phyloP scores from a whole-genome alignment of 2,888 invertebrate genomes.

The Acanthacorydalis orientalis region DNA sequence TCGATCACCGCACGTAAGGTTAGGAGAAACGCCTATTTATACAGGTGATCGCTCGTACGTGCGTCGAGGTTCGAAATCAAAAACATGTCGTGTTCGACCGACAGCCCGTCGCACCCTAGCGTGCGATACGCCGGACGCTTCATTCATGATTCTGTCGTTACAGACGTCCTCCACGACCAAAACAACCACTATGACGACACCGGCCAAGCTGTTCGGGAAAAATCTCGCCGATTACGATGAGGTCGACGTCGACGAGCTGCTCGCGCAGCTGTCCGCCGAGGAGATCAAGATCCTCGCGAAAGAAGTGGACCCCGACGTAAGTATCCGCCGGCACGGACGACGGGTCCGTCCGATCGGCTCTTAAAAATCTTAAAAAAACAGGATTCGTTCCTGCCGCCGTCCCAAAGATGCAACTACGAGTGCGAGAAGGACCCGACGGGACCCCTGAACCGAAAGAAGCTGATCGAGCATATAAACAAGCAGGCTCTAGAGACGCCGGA shows the following conservation, averaged over 20 bases:
- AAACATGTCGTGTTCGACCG: too few species aligned
- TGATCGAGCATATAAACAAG: slow-evolving; percentile 93
- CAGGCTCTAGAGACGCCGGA: slow-evolving; percentile 97
- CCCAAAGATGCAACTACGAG: slow-evolving; percentile 89
- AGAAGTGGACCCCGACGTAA: slow-evolving; percentile 99
- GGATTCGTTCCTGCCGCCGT: slow-evolving; percentile 94
- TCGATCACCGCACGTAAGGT: too few species aligned
- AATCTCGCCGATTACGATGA: slow-evolving; percentile 84
- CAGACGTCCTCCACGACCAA: slow-evolving; percentile 82
- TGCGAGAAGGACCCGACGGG: slow-evolving; percentile 93
- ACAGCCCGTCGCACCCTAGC: too few species aligned
- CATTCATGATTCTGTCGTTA: slow-evolving; percentile 23
- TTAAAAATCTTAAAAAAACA: too few species aligned
- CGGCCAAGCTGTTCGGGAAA: slow-evolving; percentile 78
- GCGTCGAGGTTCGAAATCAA: too few species aligned
- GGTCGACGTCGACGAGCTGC: slow-evolving; percentile 87
- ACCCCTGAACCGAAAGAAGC: slow-evolving; percentile 83
- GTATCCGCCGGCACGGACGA: slow-evolving; percentile 26
- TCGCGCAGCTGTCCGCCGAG: slow-evolving; percentile 83
- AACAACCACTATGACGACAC: slow-evolving; percentile 79
- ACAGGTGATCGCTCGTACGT: too few species aligned
- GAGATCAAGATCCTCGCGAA: slow-evolving; percentile 94
- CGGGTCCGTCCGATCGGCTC: too few species aligned
- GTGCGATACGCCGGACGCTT: slow-evolving; percentile 1
- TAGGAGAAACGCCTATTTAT: too few species aligned